Percentiles rank a stretch among this genome's conserved stretches.
These are phyloP conservation scores for Cerastoderma edule DNA, from an alignment of 2,888 invertebrate species.

Conservation along the genomic window DNA sequence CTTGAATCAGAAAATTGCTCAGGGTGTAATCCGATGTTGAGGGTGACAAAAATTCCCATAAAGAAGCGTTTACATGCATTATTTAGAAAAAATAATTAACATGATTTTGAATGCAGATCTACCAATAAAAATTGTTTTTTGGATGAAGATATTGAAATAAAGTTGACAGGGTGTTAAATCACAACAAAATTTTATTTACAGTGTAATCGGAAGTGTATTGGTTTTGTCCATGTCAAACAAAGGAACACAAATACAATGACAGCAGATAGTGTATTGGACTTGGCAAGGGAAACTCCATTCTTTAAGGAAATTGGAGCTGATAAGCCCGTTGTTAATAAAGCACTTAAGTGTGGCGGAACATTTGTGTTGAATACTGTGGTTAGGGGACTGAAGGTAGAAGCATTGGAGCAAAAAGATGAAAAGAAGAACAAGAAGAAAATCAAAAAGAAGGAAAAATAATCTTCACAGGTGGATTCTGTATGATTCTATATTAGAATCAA, in stretches of 20 bases:
- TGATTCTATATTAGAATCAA: background rate
- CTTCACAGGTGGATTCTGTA: background rate
- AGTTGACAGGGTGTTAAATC: too few species aligned
- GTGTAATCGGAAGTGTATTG: slow-evolving; percentile 36
- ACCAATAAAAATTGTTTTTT: too few species aligned
- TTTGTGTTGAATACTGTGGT: background rate
- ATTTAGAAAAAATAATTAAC: too few species aligned
- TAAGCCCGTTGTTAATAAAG: too few species aligned
- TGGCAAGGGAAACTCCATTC: slow-evolving; percentile 2
- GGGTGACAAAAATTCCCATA: too few species aligned
- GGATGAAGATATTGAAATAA: background rate
- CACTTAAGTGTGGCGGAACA: too few species aligned
- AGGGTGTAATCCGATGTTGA: too few species aligned
- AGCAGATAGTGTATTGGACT: slow-evolving; percentile 19
- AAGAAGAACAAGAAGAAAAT: slow-evolving; percentile 19
- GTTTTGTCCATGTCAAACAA: slow-evolving; percentile 2
- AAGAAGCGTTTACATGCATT: too few species aligned
- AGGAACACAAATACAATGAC: slow-evolving; percentile 16
- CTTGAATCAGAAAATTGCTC: too few species aligned
- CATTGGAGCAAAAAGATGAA: background rate
- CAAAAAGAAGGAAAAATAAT: slow-evolving; percentile 14
- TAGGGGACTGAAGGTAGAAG: too few species aligned
- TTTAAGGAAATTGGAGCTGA: background rate
- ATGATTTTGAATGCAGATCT: too few species aligned
- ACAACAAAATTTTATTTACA: slow-evolving; percentile 15